Evolutionary conservation across 2,113 vertebrate genomes (phyloP).

Genomic region (Urocitellus parryii): DNA sequence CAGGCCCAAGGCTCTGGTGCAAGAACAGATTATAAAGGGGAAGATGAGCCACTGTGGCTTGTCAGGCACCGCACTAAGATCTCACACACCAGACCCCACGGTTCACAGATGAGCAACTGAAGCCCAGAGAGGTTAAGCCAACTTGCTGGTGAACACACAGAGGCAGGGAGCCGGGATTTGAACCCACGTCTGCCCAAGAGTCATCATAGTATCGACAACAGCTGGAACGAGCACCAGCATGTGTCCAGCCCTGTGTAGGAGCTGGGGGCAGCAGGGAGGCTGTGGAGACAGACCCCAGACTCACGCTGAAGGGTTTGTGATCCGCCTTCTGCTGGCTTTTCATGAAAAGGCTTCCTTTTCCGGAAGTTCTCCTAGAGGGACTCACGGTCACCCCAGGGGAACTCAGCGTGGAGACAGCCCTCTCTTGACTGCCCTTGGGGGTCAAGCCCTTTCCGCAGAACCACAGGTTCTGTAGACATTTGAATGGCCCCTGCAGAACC

Average conservation of each 20-base stretch:
- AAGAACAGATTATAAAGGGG: neutral
- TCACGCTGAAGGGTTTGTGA: rapidly evolving
- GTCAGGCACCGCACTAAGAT: neutral
- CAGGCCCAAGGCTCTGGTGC: neutral
- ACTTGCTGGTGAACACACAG: rapidly evolving
- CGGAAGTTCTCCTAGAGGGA: neutral
- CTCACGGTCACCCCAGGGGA: neutral
- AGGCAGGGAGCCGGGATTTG: neutral
- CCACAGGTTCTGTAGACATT: rapidly evolving
- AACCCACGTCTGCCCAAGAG: neutral
- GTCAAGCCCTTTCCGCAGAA: neutral
- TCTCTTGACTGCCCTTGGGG: no score
- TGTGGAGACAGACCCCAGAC: no score
- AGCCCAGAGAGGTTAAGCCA: neutral
- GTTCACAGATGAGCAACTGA: neutral
- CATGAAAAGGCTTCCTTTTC: neutral
- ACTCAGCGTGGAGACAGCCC: no score
- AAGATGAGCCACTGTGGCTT: neutral
- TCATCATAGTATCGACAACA: rapidly evolving
- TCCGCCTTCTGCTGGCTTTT: neutral
- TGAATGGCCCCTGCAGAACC: neutral
- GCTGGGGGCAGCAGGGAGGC: neutral
- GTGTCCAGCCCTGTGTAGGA: neutral
- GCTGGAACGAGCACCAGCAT: rapidly evolving
- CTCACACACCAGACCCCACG: neutral